Conservation (phyloP, 1,140 invertebrate genomes). For the Drosophila dunni region DNA sequence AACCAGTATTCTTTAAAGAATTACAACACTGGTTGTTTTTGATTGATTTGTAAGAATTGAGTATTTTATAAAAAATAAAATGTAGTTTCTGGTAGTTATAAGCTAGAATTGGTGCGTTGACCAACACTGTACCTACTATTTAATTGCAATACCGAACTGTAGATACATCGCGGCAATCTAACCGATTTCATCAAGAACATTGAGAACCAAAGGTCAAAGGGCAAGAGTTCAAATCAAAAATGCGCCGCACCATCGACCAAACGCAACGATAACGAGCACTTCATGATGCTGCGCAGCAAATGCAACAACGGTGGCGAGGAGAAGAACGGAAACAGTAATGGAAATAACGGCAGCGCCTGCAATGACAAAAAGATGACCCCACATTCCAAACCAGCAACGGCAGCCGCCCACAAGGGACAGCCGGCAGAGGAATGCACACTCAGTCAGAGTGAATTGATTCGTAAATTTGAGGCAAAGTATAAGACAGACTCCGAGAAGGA, state of each 20-base stretch:
- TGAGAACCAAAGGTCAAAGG: constrained; percentile 80
- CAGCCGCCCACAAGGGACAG: not conserved
- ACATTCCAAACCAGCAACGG: not conserved
- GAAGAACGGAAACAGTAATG: constrained; percentile 57
- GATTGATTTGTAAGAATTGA: too few relatives aligned
- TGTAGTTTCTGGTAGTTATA: not conserved
- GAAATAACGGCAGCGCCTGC: constrained; percentile 54
- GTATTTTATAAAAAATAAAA: too few relatives aligned
- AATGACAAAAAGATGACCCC: constrained; percentile 43
- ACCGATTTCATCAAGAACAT: constrained; percentile 84
- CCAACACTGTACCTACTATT: not conserved
- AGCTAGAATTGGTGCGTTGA: not conserved
- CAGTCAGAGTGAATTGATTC: constrained; percentile 63
- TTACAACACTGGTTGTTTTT: too few relatives aligned
- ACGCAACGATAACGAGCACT: constrained; percentile 71
- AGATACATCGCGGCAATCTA: constrained; percentile 83
- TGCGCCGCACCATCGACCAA: constrained; percentile 37
- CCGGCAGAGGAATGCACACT: constrained; percentile 54
- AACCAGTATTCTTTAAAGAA: too few relatives aligned
- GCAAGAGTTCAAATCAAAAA: constrained; percentile 47
- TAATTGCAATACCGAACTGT: not conserved
- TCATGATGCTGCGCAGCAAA: constrained; percentile 63
- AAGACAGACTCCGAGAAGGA: constrained; percentile 83
- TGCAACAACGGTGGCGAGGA: constrained; percentile 69
- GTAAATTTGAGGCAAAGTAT: constrained; percentile 82